These are phyloP conservation scores for Drosophila phalerata DNA, from an alignment of 2,888 invertebrate species.

Conservation along the genomic window DNA sequence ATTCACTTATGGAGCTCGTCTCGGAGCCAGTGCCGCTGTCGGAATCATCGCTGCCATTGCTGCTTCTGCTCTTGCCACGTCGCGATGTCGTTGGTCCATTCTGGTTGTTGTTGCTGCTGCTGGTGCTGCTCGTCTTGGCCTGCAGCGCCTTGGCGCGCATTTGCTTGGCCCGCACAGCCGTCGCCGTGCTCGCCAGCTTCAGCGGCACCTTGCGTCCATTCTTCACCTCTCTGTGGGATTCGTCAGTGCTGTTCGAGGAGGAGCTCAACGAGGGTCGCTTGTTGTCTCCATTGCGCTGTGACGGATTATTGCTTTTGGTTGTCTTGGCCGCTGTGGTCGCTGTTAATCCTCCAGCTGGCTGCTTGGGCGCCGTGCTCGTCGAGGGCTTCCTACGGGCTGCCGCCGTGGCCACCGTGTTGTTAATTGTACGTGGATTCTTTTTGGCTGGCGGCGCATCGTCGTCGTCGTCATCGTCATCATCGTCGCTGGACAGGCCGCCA, in stretches of 20 bases:
- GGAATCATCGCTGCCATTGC: slow-evolving; percentile 80
- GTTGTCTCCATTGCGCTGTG: slow-evolving; percentile 61
- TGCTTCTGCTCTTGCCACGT: slow-evolving; percentile 68
- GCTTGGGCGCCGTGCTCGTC: slow-evolving; percentile 28
- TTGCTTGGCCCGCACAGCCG: slow-evolving; percentile 72
- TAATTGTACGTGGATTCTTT: slow-evolving; percentile 57
- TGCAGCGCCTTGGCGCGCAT: slow-evolving; percentile 66
- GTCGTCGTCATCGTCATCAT: slow-evolving; percentile 59
- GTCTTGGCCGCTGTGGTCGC: slow-evolving; percentile 23
- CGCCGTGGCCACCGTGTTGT: slow-evolving; percentile 47
- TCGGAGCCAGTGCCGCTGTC: slow-evolving; percentile 72
- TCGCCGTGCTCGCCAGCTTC: slow-evolving; percentile 72
- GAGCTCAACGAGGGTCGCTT: slow-evolving; percentile 72
- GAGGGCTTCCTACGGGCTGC: slow-evolving; percentile 54
- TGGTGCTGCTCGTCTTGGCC: slow-evolving; percentile 44
- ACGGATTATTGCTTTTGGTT: slow-evolving; percentile 25
- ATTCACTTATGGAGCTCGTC: slow-evolving; percentile 70
- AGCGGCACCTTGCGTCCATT: slow-evolving; percentile 74
- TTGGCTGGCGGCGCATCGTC: slow-evolving; percentile 75
- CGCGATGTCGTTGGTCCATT: slow-evolving; percentile 36
- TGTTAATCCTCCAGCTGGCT: neutral
- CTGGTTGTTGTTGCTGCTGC: slow-evolving; percentile 31
- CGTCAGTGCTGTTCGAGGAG: slow-evolving; percentile 73
- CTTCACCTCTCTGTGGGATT: slow-evolving; percentile 65
- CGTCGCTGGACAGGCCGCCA: slow-evolving; percentile 87